Percentiles rank a stretch among this genome's conserved stretches.
These are phyloP conservation scores for Cistogaster globosa DNA, from an alignment of 2,888 invertebrate species.

Conservation along the genomic window DNA sequence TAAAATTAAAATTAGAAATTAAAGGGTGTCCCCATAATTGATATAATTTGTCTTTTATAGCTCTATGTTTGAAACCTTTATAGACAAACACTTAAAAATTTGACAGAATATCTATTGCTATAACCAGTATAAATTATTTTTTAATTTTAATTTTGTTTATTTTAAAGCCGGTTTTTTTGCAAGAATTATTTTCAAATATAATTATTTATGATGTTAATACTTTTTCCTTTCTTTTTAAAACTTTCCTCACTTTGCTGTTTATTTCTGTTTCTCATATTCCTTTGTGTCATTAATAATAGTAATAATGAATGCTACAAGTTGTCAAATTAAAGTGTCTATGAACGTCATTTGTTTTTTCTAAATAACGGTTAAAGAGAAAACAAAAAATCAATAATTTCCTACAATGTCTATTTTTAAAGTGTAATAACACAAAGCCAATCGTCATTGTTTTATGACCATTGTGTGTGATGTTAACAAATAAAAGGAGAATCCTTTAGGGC, in stretches of 20 bases:
- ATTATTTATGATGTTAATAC: slow-evolving; percentile 45
- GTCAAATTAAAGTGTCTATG: slow-evolving; percentile 56
- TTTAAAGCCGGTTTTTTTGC: too few relatives aligned
- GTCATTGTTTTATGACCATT: slow-evolving; percentile 5
- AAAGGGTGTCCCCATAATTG: too few relatives aligned
- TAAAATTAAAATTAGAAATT: too few relatives aligned
- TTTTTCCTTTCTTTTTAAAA: not conserved
- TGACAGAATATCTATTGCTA: too few relatives aligned
- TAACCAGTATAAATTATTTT: too few relatives aligned
- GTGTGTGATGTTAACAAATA: slow-evolving; percentile 18
- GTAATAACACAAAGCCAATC: slow-evolving; percentile 18
- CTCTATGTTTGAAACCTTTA: too few relatives aligned
- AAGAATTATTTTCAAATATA: slow-evolving; percentile 3
- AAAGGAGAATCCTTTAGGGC: not conserved
- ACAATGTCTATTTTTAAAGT: slow-evolving; percentile 37
- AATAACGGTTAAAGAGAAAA: slow-evolving; percentile 27
- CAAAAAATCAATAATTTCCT: slow-evolving; percentile 33
- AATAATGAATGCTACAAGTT: slow-evolving; percentile 47
- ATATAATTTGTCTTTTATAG: too few relatives aligned
- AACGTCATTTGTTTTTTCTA: slow-evolving; percentile 30
- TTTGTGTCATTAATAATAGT: not conserved
- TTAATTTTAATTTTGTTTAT: too few relatives aligned
- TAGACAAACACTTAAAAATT: too few relatives aligned
- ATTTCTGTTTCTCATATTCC: slow-evolving; percentile 4
- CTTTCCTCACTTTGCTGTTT: slow-evolving; percentile 26